These are phyloP conservation scores for Leptinotarsa juncta DNA, from an alignment of 2,888 invertebrate species.

Conservation along the genomic window DNA sequence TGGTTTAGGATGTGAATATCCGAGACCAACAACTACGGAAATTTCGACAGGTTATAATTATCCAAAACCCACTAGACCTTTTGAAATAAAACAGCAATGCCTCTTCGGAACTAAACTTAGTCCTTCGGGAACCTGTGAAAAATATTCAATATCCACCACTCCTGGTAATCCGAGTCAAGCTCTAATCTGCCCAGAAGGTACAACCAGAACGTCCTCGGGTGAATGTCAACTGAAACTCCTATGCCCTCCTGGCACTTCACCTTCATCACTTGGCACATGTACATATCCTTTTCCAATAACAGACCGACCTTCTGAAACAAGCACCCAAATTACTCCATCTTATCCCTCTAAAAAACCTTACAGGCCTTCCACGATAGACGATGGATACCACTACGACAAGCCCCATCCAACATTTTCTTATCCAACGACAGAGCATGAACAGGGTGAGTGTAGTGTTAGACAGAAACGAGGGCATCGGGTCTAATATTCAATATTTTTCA, in stretches of 20 bases:
- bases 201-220: constrained; percentile 36
- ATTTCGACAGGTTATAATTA: constrained; percentile 25
- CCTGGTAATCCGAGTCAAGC: constrained; percentile 6
- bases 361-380: constrained; percentile 39
- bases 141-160: constrained; percentile 24
- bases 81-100: constrained; percentile 28
- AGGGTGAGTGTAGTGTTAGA: constrained; percentile 22
- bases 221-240: constrained; percentile 31
- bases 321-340: constrained; percentile 50
- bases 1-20: constrained; percentile 41
- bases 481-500: constrained; percentile 20
- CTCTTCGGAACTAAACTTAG: constrained; percentile 33
- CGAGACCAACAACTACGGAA: constrained; percentile 35
- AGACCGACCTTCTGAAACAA: constrained; percentile 42
- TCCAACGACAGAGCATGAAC: constrained; percentile 41
- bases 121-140: constrained; percentile 50
- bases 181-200: constrained; percentile 42
- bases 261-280: constrained; percentile 39
- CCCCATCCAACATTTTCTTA: constrained; percentile 48
- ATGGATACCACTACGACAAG: constrained; percentile 51
- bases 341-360: constrained; percentile 46
- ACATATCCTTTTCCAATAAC: constrained; percentile 38
- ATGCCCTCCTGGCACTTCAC: constrained; percentile 39
- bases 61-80: constrained; percentile 29
- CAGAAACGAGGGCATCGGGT: background rate